phyloP scores from a whole-genome alignment of 2,113 vertebrate genomes.

The Anser cygnoides region DNA sequence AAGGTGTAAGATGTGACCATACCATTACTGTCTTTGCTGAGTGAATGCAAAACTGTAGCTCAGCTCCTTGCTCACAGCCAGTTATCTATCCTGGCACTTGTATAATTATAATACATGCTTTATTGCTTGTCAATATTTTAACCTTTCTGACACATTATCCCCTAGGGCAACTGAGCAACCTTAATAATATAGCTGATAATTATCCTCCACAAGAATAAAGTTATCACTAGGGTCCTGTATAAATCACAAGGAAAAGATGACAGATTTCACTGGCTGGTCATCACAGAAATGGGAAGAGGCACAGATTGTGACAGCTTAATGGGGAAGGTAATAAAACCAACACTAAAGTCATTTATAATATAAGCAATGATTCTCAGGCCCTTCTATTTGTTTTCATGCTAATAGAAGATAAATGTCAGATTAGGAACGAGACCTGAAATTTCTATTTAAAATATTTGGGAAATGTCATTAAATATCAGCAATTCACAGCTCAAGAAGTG shows the following conservation, averaged over 20 bases:
- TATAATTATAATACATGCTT: conserved; percentile 37
- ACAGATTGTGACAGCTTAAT: conserved; percentile 53
- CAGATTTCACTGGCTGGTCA: conserved; percentile 35
- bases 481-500: background rate
- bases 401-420: conserved; percentile 70
- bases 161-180: conserved; percentile 48
- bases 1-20: background rate
- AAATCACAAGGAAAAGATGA: conserved; percentile 60
- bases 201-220: conserved; percentile 64
- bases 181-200: conserved; percentile 67
- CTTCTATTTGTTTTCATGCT: conserved; percentile 61
- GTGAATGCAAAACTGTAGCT: background rate
- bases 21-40: background rate
- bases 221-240: conserved; percentile 42
- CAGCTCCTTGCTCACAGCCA: background rate
- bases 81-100: background rate
- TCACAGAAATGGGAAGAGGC: background rate
- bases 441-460: conserved; percentile 69
- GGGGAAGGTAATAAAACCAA: conserved; percentile 57
- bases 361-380: conserved; percentile 20
- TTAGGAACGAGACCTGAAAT: conserved; percentile 58
- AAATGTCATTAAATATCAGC: conserved; percentile 62
- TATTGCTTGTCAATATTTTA: conserved; percentile 67
- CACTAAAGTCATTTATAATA: conserved; percentile 58
- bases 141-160: conserved; percentile 61